Evolutionary conservation across 2,888 invertebrate species (phyloP), one percentile per base, ranked within the genome.

Genomic region (Sabellastarte sp.): DNA sequence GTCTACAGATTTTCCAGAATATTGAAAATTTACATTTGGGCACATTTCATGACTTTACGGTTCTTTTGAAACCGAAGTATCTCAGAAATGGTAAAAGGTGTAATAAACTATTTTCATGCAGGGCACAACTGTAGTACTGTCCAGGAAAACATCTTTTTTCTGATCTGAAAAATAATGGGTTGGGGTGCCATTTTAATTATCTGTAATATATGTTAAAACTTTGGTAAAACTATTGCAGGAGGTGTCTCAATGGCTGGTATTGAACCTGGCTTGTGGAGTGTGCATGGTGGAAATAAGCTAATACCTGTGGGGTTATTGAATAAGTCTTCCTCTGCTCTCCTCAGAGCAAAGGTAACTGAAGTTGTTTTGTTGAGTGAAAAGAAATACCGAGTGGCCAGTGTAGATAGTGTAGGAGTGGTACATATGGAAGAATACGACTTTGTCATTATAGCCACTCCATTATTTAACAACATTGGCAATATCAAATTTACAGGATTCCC

Each of bases 221-320:
- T n/a, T n/a, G n/a, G n/a, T n/a, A n/a, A n/a, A n/a, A n/a, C n/a
- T n/a, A 84, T 76, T 73, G 32, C 74, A 85, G 87, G 87, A 61
- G 75, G 78, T 63, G 84, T 87, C 0, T 86, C 88, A 1, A 70
- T 88, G 61, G 88, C 88, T 60, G 89, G 88, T 15, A 85, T 86
- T 20, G 85, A 84, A 31, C 77, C 80, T 31, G 83, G 84, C 24
- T 77, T 89, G 51, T 89, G 88, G 88, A 81, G 87, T 29, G 86
- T 89, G 3, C 81, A 86, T 70, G 88, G 87, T 55, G 89, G 89
- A 56, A 89, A 89, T 75, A 75, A 83, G 61, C 73, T 72, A 33
- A 69, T 79, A 2, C 75, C 80, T 2, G 73, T 76, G 56, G 71
- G 74, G 3, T 70, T 80, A 0, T 51, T 78, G n/a, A 61, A 74